Percentiles rank a stretch among this genome's conserved stretches.
Evolutionary conservation across 1,140 invertebrate genomes (phyloP).

Genomic region (Polypedilum pembai): DNA sequence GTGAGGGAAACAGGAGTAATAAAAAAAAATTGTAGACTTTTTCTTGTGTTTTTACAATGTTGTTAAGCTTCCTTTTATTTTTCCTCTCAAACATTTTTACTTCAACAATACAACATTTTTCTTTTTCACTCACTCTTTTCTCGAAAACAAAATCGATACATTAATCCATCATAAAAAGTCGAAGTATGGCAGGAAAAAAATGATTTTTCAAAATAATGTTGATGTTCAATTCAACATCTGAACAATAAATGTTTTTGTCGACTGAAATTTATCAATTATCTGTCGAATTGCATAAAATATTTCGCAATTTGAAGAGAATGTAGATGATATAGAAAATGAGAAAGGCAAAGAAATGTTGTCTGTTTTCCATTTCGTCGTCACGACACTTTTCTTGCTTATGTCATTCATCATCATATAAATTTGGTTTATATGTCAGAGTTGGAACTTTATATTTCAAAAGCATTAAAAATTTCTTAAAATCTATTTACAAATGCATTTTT

Average conservation of each 20-base stretch:
- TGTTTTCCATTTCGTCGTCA: too few species aligned
- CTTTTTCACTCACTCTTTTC: background rate
- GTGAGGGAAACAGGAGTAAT: background rate
- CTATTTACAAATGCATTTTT: too few species aligned
- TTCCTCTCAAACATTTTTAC: background rate
- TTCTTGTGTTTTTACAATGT: background rate
- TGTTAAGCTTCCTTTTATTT: background rate
- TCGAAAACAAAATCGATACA: background rate
- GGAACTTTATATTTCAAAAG: too few species aligned
- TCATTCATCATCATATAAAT: too few species aligned
- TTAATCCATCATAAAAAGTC: slow-evolving; percentile 18
- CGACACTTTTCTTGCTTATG: too few species aligned
- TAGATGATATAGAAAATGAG: too few species aligned
- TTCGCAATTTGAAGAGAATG: background rate
- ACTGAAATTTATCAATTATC: slow-evolving; percentile 13
- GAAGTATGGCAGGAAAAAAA: slow-evolving; percentile 11
- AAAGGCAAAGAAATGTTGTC: too few species aligned
- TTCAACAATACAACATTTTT: background rate
- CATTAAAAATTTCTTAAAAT: too few species aligned
- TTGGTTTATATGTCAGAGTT: too few species aligned
- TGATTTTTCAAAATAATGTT: slow-evolving; percentile 8
- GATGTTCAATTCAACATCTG: slow-evolving; percentile 12
- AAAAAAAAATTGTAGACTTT: background rate
- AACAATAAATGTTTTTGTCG: slow-evolving; percentile 18
- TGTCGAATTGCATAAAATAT: slow-evolving; percentile 6